These are phyloP conservation scores for Numenius arquata DNA, from an alignment of 2,113 vertebrate genomes.

Conservation along the genomic window DNA sequence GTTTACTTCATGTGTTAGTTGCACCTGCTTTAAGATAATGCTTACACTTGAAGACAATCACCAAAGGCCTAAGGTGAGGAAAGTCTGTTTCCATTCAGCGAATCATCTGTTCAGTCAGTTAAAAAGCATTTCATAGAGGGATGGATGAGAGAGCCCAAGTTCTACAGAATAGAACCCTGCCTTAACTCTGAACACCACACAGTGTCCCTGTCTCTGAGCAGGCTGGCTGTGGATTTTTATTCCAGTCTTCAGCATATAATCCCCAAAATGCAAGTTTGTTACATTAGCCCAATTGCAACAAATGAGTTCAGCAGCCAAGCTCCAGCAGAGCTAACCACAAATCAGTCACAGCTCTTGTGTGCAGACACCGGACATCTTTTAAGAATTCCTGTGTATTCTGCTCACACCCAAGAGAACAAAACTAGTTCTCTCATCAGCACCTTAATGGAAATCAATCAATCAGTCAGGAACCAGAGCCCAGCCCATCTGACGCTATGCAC, in stretches of 20 bases:
- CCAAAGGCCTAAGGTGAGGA: neutral
- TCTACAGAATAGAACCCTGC: neutral
- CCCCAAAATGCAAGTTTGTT: neutral
- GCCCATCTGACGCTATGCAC: neutral
- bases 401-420: neutral
- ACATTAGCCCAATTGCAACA: fast-evolving
- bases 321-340: neutral
- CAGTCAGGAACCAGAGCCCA: neutral
- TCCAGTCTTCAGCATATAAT: neutral
- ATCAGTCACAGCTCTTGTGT: neutral
- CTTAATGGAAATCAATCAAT: neutral
- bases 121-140: neutral
- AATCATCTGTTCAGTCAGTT: no score
- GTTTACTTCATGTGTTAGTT: neutral
- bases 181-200: neutral
- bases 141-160: neutral
- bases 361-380: neutral
- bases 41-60: neutral
- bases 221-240: neutral
- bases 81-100: no score
- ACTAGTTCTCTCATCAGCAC: neutral
- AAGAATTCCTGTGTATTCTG: neutral
- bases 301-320: neutral
- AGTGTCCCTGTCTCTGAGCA: neutral
- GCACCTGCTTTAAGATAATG: neutral